These are phyloP conservation scores for Leptopterna dolabrata DNA, from an alignment of 2,888 invertebrate genomes.

Conservation along the genomic window DNA sequence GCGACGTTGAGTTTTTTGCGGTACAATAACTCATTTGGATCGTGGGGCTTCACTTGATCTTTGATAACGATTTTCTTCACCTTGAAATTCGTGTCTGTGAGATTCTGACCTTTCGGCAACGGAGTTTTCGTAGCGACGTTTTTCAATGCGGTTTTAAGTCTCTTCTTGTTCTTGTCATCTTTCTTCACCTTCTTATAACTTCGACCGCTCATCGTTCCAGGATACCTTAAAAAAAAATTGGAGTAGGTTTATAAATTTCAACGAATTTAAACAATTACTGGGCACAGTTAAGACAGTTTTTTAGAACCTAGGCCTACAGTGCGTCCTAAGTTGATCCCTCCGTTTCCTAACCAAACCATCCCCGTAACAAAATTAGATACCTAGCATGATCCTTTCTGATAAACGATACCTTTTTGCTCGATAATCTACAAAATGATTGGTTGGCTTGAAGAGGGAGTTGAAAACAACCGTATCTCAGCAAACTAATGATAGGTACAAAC, in stretches of 20 bases:
- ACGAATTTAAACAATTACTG: too few species aligned
- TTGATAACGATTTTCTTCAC: slow-evolving; percentile 86
- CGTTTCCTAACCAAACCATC: too few species aligned
- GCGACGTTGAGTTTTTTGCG: slow-evolving; percentile 72
- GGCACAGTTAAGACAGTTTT: too few species aligned
- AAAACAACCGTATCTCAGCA: too few species aligned
- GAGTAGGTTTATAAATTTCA: not conserved
- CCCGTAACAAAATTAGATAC: too few species aligned
- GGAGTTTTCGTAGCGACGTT: slow-evolving; percentile 68
- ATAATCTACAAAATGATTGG: too few species aligned
- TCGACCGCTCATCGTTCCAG: not conserved
- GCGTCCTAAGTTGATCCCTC: too few species aligned
- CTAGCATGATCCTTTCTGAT: too few species aligned
- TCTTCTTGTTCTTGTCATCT: slow-evolving; percentile 89
- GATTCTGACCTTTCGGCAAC: slow-evolving; percentile 87
- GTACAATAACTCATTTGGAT: slow-evolving; percentile 73
- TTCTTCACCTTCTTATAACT: slow-evolving; percentile 74
- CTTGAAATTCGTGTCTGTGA: slow-evolving; percentile 90
- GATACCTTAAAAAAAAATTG: not conserved
- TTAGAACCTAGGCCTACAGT: too few species aligned
- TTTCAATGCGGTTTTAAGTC: slow-evolving; percentile 77
- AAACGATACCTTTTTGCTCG: too few species aligned
- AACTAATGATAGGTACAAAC: too few species aligned
- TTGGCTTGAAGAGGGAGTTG: too few species aligned
- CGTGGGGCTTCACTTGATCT: slow-evolving; percentile 76